These are phyloP conservation scores for Ardeotis arabs DNA, from an alignment of 2,113 vertebrate species.

Conservation along the genomic window DNA sequence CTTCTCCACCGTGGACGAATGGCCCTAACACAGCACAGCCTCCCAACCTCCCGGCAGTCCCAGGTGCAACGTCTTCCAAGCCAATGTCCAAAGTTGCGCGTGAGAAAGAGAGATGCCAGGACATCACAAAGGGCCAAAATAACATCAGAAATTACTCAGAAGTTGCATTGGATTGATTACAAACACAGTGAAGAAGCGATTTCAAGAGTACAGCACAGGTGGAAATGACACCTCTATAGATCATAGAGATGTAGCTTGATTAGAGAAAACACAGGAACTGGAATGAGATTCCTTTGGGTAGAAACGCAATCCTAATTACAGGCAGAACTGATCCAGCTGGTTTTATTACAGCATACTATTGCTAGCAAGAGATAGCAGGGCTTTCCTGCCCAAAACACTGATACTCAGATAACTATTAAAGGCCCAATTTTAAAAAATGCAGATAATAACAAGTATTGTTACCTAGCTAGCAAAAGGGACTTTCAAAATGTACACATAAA, in stretches of 20 bases:
- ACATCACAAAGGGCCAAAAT: background rate
- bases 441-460: background rate
- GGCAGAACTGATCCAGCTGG: background rate
- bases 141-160: background rate
- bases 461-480: background rate
- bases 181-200: background rate
- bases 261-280: background rate
- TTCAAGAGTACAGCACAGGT: background rate
- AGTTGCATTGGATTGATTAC: background rate
- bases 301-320: background rate
- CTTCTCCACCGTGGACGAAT: background rate
- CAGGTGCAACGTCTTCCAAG: background rate
- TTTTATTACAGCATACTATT: background rate
- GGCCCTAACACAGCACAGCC: background rate
- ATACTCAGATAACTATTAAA: background rate
- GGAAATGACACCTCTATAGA: background rate
- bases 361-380: background rate
- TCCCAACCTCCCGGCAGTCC: background rate
- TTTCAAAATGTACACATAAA: background rate
- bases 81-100: background rate
- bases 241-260: background rate
- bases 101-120: background rate
- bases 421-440: background rate
- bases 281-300: background rate
- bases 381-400: background rate